Evolutionary conservation across 2,888 invertebrate species (phyloP).

Genomic region (Ceramica pisi): DNA sequence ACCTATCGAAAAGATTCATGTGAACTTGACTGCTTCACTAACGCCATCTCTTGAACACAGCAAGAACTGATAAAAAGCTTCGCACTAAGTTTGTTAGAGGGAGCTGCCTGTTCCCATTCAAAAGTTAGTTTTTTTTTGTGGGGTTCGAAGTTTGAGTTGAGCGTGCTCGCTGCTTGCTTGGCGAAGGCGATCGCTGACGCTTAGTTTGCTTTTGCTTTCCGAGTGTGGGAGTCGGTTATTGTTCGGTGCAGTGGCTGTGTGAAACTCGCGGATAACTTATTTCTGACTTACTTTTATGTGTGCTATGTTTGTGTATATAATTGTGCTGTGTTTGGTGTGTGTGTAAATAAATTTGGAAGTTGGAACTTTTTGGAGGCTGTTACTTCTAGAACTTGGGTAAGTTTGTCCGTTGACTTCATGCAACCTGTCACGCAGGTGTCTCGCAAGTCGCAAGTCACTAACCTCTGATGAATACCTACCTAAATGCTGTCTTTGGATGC

Average conservation of each 20-base stretch:
- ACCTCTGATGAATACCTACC: constrained; percentile 80
- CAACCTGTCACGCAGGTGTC: constrained; percentile 90
- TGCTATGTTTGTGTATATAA: constrained; percentile 74
- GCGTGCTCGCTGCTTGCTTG: constrained; percentile 50
- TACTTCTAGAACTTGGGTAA: constrained; percentile 77
- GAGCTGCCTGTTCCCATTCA: constrained; percentile 29
- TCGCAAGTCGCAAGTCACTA: constrained; percentile 85
- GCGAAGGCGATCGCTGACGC: no score
- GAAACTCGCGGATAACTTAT: constrained; percentile 86
- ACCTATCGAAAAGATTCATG: rapidly evolving
- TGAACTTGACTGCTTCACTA: neutral
- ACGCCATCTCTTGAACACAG: constrained; percentile 16
- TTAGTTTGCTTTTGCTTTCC: constrained; percentile 81
- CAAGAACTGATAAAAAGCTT: constrained; percentile 8
- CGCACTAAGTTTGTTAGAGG: constrained; percentile 28
- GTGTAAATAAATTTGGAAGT: constrained; percentile 69
- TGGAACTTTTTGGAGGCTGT: constrained; percentile 66
- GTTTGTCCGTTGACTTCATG: constrained; percentile 80
- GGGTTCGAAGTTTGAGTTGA: constrained; percentile 57
- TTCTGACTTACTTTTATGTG: constrained; percentile 76
- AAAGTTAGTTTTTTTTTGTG: constrained; percentile 45
- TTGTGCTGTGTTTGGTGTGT: constrained; percentile 75
- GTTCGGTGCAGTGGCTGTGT: constrained; percentile 69
- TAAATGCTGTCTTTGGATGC: constrained; percentile 65
- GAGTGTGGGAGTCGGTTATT: constrained; percentile 71